These are phyloP conservation scores for Drosophila chauvacae DNA, from an alignment of 1,140 invertebrate species.

Conservation along the genomic window DNA sequence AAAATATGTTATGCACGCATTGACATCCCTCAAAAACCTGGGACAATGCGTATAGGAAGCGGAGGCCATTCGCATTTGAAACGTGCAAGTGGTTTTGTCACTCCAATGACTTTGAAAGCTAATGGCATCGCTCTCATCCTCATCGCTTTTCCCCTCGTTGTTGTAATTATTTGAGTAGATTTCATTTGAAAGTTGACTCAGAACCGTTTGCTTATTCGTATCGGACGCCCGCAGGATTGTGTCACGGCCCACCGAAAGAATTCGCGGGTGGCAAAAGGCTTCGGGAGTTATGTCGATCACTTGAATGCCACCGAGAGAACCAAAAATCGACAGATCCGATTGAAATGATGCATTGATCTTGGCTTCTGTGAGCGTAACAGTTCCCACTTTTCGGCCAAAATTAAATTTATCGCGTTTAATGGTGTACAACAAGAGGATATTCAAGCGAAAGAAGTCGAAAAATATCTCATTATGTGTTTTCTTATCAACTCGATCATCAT, in stretches of 20 bases:
- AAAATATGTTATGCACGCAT: too few relatives aligned
- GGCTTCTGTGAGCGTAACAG: constrained; percentile 95
- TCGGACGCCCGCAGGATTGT: constrained; percentile 84
- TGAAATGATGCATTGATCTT: constrained; percentile 94
- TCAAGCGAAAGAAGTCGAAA: constrained; percentile 96
- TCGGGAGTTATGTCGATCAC: constrained; percentile 95
- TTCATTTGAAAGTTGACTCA: constrained; percentile 84
- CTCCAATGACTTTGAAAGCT: constrained; percentile 87
- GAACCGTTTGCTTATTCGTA: constrained; percentile 53
- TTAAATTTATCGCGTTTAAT: constrained; percentile 89
- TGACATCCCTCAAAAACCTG: constrained; percentile 92
- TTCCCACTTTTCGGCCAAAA: constrained; percentile 95
- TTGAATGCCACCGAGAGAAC: constrained; percentile 95
- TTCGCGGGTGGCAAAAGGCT: constrained; percentile 92
- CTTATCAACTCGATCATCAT: constrained; percentile 12
- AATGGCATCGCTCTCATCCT: constrained; percentile 86
- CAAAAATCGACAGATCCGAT: constrained; percentile 89
- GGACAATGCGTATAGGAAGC: constrained; percentile 97
- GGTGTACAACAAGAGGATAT: constrained; percentile 93
- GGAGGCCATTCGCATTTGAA: constrained; percentile 93
- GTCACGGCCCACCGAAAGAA: constrained; percentile 93
- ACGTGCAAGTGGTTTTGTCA: constrained; percentile 84
- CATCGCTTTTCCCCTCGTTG: constrained; percentile 54
- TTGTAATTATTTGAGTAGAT: constrained; percentile 85
- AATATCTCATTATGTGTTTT: constrained; percentile 88